Base-by-base conservation (phyloP, 1,140 invertebrate species). In the Gryllus bimaculatus region DNA sequence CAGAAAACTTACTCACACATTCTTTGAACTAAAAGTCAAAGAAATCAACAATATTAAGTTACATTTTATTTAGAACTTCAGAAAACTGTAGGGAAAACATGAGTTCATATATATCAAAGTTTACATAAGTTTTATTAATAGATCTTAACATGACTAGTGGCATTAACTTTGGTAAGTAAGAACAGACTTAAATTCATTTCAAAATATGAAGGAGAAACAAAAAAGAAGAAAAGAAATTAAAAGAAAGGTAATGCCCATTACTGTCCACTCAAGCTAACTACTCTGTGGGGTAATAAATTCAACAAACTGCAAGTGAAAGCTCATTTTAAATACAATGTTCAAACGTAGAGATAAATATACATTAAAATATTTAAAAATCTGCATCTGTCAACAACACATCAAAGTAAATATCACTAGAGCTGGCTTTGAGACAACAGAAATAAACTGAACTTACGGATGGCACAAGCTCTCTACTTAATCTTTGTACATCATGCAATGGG, bases 101-200 rank as follows among this genome's bases (percentile, higher is more conserved):
- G 54, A 66, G 54, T 66, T 66, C 54, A 66, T 66, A 66, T 66
- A 66, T 66, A 66, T 66, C 54, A 66, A 66, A 66, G 54, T 66
- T 66, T 66, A 66, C 54, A 39, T 39, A 66, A 66, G 54, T 66
- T 66, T 66, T 18, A 66, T 66, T 66, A 13, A 66, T 13, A 66
- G 54, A 66, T 66, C 54, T 66, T 66, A 66, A 66, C 54, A 66
- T 66, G 54, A 66, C 54, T 66, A 66, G 54, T 66, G 54, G 10
- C 10, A 18, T 66, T 18, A 66, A 66, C 54, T 66, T 66, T 66
- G 54, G 54, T 66, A 66, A 18, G 10, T 13, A 66, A 66, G 54
- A 66, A 66, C 18, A 66, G 10, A 66, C 54, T 18, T 66, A 10
- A 13, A 18, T 66, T 18, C 10, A 66, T 18, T 7, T 10, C 54